phyloP scores from a whole-genome alignment of 2,113 vertebrate genomes.

The Megaceryle torquata region DNA sequence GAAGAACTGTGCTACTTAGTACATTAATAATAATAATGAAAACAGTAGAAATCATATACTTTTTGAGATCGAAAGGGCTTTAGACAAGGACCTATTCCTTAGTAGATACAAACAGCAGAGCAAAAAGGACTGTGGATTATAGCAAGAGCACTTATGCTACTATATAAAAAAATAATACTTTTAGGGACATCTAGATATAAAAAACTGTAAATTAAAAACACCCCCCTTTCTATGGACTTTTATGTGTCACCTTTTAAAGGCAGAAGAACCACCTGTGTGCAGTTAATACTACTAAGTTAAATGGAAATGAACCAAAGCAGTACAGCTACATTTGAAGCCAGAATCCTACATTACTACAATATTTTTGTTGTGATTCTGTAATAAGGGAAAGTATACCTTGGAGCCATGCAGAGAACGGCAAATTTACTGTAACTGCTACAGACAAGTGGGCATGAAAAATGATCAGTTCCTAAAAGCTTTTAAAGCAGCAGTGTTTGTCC shows the following conservation, averaged over 20 bases:
- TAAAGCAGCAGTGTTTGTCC: conserved; percentile 36
- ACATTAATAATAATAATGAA: neutral
- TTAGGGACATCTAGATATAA: neutral
- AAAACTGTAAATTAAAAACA: neutral
- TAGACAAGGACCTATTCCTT: neutral
- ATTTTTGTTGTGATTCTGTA: conserved; percentile 34
- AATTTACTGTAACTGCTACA: conserved; percentile 54
- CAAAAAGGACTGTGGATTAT: neutral
- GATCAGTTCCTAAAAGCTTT: conserved; percentile 40
- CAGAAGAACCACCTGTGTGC: neutral
- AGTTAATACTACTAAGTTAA: neutral
- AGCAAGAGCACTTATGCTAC: neutral
- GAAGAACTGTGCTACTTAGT: neutral
- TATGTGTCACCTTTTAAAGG: neutral
- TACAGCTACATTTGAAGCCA: neutral
- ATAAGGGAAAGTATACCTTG: conserved; percentile 35
- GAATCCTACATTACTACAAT: neutral
- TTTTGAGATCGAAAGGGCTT: neutral
- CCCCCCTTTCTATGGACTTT: neutral
- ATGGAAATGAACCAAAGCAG: conserved; percentile 8
- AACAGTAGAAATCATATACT: neutral
- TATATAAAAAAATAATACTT: neutral
- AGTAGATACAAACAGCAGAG: neutral
- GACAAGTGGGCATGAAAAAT: conserved; percentile 36
- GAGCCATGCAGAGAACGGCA: conserved; percentile 20